phyloP scores from a whole-genome alignment of 2,888 invertebrate species.

The Sympetrum striolatum region DNA sequence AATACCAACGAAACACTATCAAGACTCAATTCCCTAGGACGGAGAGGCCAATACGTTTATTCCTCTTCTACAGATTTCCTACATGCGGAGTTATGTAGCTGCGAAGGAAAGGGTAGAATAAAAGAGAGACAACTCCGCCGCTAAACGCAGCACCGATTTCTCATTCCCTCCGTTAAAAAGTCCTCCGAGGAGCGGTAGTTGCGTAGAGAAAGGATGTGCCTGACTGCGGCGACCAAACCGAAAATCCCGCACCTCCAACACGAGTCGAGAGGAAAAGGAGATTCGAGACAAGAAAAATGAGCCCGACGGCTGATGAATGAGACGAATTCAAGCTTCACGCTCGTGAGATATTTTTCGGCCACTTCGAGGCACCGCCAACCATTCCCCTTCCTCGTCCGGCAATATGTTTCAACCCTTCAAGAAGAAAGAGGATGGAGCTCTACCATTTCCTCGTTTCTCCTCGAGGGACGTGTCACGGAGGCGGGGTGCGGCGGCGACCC shows the following conservation, averaged over 20 bases:
- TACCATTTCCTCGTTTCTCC: not conserved
- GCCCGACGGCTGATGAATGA: conserved; percentile 21
- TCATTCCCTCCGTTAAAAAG: not conserved
- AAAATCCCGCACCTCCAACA: not conserved
- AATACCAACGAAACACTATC: not conserved
- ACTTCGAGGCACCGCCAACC: not conserved
- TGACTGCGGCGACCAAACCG: not conserved
- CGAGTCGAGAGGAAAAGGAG: not conserved
- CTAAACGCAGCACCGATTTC: not conserved
- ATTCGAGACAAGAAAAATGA: conserved; percentile 22
- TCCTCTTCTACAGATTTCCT: not conserved
- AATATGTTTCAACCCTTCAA: not conserved
- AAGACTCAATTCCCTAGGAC: conserved; percentile 14
- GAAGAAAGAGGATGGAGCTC: not conserved
- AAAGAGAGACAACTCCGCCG: not conserved
- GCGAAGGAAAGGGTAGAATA: not conserved
- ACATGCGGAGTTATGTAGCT: not conserved
- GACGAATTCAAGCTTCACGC: conserved; percentile 33
- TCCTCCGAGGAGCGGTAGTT: not conserved
- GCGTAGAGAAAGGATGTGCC: not conserved
- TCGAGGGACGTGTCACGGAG: not conserved
- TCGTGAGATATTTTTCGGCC: conserved; percentile 18
- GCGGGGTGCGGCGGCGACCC: not conserved
- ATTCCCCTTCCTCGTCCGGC: not conserved
- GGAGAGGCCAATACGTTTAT: not conserved